These are phyloP conservation scores for Trachelipus rathkii DNA, from an alignment of 1,140 invertebrate species.

Conservation along the genomic window DNA sequence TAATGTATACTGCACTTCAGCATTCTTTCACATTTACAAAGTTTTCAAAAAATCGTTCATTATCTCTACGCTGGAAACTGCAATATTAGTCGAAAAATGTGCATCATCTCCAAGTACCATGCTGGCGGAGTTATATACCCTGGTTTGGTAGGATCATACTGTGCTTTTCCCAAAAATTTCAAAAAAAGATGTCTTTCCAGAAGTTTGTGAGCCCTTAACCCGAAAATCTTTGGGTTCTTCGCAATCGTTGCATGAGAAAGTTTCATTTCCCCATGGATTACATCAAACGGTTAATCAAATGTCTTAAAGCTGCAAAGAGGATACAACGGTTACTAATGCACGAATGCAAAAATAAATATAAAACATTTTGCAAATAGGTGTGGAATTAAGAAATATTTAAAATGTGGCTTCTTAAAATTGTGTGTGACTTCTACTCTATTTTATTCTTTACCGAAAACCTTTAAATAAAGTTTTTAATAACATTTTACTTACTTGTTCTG, in stretches of 20 bases:
- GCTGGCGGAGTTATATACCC: background rate
- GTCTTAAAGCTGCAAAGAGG: too few species aligned
- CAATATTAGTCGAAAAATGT: background rate
- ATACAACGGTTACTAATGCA: too few species aligned
- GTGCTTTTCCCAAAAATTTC: background rate
- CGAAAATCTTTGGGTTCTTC: background rate
- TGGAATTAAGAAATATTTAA: too few species aligned
- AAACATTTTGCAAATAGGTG: too few species aligned
- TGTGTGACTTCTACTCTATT: too few species aligned
- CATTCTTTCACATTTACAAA: background rate
- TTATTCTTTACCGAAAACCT: too few species aligned
- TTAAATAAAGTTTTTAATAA: too few species aligned
- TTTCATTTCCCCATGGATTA: background rate
- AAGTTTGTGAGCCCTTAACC: background rate
- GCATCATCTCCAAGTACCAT: background rate
- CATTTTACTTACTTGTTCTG: background rate
- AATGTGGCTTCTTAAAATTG: too few species aligned
- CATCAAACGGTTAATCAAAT: background rate
- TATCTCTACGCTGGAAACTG: background rate
- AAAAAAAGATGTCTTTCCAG: background rate
- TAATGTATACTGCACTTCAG: background rate
- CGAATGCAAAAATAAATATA: too few species aligned
- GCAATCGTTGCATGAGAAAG: background rate
- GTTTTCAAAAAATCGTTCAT: conserved; percentile 5
- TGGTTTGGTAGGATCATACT: background rate